phyloP scores from a whole-genome alignment of 2,888 invertebrate genomes.

The Nemotelus pantherinus region DNA sequence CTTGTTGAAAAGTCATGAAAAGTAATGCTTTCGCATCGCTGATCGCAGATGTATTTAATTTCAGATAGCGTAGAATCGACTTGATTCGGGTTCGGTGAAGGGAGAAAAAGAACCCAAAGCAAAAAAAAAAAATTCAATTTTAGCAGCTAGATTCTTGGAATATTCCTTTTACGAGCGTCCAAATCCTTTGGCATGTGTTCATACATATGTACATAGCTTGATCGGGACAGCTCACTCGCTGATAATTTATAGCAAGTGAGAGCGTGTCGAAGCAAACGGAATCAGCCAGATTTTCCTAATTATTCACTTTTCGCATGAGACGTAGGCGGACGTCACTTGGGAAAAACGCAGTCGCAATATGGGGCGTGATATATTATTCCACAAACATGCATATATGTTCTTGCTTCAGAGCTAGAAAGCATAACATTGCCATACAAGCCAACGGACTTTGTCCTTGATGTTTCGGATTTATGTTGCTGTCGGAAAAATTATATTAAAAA shows the following conservation, averaged over 20 bases:
- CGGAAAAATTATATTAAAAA: slow-evolving; percentile 24
- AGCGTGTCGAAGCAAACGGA: not conserved
- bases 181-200: not conserved
- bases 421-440: slow-evolving; percentile 12
- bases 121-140: slow-evolving; percentile 8
- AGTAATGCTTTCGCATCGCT: not conserved
- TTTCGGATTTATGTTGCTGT: slow-evolving; percentile 13
- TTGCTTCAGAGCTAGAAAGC: not conserved
- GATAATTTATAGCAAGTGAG: not conserved
- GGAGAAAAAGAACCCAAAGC: not conserved
- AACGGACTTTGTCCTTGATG: slow-evolving; percentile 23
- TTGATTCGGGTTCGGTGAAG: not conserved
- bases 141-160: slow-evolving; percentile 9
- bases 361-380: not conserved
- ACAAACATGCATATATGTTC: not conserved
- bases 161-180: slow-evolving; percentile 20
- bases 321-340: not conserved
- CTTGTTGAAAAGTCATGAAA: slow-evolving; percentile 1
- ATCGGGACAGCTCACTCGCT: not conserved
- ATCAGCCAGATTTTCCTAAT: slow-evolving; percentile 25
- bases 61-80: not conserved
- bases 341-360: not conserved
- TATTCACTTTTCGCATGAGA: not conserved
- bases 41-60: not conserved
- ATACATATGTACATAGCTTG: not conserved